phyloP scores from a whole-genome alignment of 2,113 vertebrate genomes.

The Ailuropoda melanoleuca region DNA sequence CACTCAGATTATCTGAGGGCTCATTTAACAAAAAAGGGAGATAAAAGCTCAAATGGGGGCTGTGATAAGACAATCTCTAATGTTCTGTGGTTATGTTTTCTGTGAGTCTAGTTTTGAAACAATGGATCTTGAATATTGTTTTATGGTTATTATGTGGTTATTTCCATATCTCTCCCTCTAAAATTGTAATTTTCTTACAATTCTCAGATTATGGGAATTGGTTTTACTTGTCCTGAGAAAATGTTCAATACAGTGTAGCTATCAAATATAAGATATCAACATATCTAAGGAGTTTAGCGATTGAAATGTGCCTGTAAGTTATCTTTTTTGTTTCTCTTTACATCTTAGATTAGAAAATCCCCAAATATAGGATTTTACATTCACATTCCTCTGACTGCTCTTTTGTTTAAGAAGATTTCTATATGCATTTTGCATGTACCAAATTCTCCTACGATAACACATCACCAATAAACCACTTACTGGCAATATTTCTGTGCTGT shows the following conservation, averaged over 20 bases:
- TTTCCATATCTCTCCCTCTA: background rate
- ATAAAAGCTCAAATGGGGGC: background rate
- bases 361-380: background rate
- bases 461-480: constrained; percentile 57
- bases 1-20: background rate
- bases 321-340: background rate
- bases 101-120: background rate
- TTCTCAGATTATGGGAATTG: background rate
- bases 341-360: constrained; percentile 13
- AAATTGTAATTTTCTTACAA: background rate
- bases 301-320: background rate
- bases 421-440: background rate
- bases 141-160: background rate
- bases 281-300: background rate
- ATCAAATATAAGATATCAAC: background rate
- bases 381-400: background rate
- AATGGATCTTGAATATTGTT: background rate
- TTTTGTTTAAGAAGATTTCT: constrained; percentile 11
- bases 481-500: constrained; percentile 61
- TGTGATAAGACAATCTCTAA: background rate
- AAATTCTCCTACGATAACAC: constrained; percentile 41
- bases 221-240: background rate
- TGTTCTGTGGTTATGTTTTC: background rate
- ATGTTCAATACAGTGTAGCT: background rate
- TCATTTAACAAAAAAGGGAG: background rate